These are phyloP conservation scores for Heliconius erato DNA, from an alignment of 2,888 invertebrate genomes.

Conservation along the genomic window DNA sequence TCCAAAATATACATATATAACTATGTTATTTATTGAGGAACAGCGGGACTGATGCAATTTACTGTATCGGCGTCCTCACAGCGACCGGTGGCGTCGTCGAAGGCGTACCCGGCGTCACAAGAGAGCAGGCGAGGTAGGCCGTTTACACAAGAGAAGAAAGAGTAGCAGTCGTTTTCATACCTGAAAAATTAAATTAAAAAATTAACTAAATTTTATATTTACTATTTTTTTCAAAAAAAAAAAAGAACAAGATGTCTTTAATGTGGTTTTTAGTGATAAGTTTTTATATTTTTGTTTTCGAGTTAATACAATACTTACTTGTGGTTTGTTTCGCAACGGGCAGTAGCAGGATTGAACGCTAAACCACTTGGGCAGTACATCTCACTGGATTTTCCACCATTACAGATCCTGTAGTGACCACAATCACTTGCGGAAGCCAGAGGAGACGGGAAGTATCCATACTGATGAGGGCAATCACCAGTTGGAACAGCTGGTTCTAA, in stretches of 20 bases:
- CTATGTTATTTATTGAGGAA: neutral
- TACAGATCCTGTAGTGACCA: conserved; percentile 92
- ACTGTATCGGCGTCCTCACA: conserved; percentile 61
- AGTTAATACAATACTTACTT: conserved; percentile 58
- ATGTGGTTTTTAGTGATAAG: neutral
- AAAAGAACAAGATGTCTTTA: neutral
- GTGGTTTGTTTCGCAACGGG: conserved; percentile 88
- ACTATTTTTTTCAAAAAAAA: neutral
- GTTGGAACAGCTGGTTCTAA: conserved; percentile 89
- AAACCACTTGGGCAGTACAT: conserved; percentile 92
- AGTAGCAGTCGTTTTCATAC: conserved; percentile 66
- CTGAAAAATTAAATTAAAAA: conserved; percentile 60
- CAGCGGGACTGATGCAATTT: neutral
- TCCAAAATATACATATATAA: neutral
- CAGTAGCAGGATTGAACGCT: conserved; percentile 89
- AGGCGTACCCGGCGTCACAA: conserved; percentile 69
- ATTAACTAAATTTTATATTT: neutral
- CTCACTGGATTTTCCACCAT: conserved; percentile 85
- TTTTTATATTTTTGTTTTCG: neutral
- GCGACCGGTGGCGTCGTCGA: conserved; percentile 60
- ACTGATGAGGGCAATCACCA: conserved; percentile 91
- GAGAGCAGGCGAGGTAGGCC: conserved; percentile 64
- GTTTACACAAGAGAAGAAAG: conserved; percentile 69
- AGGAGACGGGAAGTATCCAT: conserved; percentile 88
- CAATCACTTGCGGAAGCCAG: conserved; percentile 78